These are phyloP conservation scores for Thalassoma bifasciatum DNA, from an alignment of 2,113 vertebrate genomes.

Conservation along the genomic window DNA sequence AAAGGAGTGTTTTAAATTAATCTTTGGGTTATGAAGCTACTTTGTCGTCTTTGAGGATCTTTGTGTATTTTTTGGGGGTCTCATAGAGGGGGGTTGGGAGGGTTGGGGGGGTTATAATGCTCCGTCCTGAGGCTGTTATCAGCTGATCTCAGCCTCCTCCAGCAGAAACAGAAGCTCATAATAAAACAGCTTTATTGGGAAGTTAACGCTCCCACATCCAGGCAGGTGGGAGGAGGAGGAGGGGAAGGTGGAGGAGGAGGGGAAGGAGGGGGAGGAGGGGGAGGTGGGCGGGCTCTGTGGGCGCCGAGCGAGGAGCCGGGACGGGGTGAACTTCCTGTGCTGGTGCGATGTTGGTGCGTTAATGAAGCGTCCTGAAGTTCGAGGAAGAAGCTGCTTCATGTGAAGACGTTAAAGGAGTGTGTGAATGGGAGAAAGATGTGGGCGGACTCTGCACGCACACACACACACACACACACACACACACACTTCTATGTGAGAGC, in stretches of 20 bases:
- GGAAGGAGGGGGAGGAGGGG: background rate
- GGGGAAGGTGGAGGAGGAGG: too few species aligned
- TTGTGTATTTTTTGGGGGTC: too few species aligned
- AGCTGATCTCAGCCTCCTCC: conserved; percentile 69
- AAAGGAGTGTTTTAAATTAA: too few species aligned
- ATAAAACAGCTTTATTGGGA: conserved; percentile 66
- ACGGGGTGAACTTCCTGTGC: conserved; percentile 11
- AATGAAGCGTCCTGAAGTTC: background rate
- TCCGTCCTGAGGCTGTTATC: conserved; percentile 52
- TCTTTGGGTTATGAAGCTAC: too few species aligned
- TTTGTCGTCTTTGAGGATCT: too few species aligned
- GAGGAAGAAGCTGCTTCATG: background rate
- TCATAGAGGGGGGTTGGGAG: too few species aligned
- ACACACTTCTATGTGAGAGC: conserved; percentile 53
- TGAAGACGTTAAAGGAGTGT: conserved; percentile 35
- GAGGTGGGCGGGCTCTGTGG: conserved; percentile 17
- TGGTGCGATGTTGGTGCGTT: background rate
- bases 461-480: conserved; percentile 49
- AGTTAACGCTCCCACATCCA: conserved; percentile 42
- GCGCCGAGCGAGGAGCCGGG: background rate
- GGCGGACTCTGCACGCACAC: conserved; percentile 21
- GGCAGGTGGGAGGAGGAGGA: conserved; percentile 31
- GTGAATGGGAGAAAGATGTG: conserved; percentile 47
- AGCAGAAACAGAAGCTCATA: conserved; percentile 51
- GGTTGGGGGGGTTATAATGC: too few species aligned